Evolutionary conservation across 2,113 vertebrate species (phyloP).

Genomic region (Neodontobutis hainanensis): DNA sequence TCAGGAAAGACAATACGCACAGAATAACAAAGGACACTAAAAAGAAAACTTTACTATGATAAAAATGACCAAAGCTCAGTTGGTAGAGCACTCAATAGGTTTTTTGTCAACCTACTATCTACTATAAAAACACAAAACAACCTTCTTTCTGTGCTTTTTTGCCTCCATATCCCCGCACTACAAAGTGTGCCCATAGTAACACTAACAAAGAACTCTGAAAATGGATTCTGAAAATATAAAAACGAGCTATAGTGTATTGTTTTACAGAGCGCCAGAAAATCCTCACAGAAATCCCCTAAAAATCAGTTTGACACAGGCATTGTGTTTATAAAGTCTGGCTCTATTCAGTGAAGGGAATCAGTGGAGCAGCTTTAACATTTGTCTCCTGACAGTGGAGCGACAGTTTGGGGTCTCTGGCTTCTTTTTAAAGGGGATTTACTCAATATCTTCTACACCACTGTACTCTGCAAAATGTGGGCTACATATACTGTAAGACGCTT

Average conservation of each 20-base stretch:
- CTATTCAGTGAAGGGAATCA: conserved; percentile 58
- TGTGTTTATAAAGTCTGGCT: conserved; percentile 59
- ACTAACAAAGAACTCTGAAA: conserved; percentile 35
- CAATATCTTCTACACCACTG: conserved; percentile 30
- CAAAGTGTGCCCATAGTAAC: conserved; percentile 26
- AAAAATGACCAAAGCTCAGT: too few relatives aligned
- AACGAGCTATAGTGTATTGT: conserved; percentile 54
- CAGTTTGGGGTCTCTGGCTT: conserved; percentile 62
- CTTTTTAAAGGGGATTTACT: conserved; percentile 46
- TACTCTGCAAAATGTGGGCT: conserved; percentile 21
- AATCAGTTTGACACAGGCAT: conserved; percentile 59
- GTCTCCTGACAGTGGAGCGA: conserved; percentile 48
- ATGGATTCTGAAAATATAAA: conserved; percentile 47
- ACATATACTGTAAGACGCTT: conserved; percentile 14
- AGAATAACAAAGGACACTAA: too few relatives aligned
- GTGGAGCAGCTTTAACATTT: conserved; percentile 47
- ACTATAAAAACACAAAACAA: too few relatives aligned
- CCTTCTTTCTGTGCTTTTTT: background rate
- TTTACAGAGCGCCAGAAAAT: conserved; percentile 50
- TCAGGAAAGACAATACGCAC: too few relatives aligned
- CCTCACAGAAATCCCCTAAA: conserved; percentile 59
- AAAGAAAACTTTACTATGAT: too few relatives aligned
- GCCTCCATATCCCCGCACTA: conserved; percentile 4
- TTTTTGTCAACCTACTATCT: too few relatives aligned
- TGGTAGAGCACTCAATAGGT: too few relatives aligned